Percentiles rank a stretch among this genome's conserved stretches.
These are phyloP conservation scores for Drosophila miranda DNA, from an alignment of 1,140 invertebrate species.

Conservation along the genomic window DNA sequence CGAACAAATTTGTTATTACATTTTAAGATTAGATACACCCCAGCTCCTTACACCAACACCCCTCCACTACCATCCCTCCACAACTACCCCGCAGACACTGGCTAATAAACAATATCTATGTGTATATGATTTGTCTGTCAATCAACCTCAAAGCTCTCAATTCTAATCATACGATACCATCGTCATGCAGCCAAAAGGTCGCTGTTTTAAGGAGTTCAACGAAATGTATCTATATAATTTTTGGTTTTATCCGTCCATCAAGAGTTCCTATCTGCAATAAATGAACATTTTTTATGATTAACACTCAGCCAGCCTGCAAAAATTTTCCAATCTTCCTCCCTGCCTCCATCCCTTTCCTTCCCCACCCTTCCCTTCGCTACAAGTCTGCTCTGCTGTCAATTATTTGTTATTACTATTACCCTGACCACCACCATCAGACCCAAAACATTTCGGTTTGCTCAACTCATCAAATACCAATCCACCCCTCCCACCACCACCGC, in stretches of 20 bases:
- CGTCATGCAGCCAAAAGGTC: constrained; percentile 10
- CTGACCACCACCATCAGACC: constrained; percentile 12
- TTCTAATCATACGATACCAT: constrained; percentile 19
- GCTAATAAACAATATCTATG: constrained; percentile 24
- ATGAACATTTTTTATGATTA: constrained; percentile 69
- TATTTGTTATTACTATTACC: constrained; percentile 44
- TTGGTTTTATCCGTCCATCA: constrained; percentile 79
- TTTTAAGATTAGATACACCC: constrained; percentile 40
- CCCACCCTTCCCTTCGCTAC: constrained; percentile 4
- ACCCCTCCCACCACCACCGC: constrained; percentile 8
- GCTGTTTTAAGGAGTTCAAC: constrained; percentile 7
- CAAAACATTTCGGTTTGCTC: constrained; percentile 46
- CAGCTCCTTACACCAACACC: constrained; percentile 2
- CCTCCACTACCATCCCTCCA: too few relatives aligned
- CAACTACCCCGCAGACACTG: constrained; percentile 26
- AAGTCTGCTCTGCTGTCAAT: constrained; percentile 69
- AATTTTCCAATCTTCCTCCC: constrained; percentile 2
- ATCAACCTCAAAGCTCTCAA: constrained; percentile 34
- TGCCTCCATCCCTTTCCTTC: too few relatives aligned
- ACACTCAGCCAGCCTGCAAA: constrained; percentile 49
- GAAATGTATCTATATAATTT: constrained; percentile 69
- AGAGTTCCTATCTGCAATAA: constrained; percentile 80
- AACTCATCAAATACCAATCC: constrained; percentile 22
- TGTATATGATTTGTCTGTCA: constrained; percentile 41
- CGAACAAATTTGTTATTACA: constrained; percentile 43